These are phyloP conservation scores for Cossypha caffra DNA, from an alignment of 2,797 vertebrate genomes.

Conservation along the genomic window DNA sequence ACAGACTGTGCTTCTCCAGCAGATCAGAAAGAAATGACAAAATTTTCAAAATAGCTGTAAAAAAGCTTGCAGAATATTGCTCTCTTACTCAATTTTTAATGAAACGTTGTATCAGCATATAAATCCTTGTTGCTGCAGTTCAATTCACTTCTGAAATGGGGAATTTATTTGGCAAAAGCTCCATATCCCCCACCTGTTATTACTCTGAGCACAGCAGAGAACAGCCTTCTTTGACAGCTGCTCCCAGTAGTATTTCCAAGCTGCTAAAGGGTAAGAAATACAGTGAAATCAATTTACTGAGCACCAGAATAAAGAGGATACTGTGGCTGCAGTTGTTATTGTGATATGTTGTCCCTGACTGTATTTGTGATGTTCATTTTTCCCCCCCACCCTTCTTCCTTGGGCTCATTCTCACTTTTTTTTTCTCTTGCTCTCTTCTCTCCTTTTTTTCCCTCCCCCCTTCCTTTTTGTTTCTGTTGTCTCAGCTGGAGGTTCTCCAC, in stretches of 20 bases:
- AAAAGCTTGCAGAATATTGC: neutral
- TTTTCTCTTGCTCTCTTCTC: slow-evolving; percentile 55
- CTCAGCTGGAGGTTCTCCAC: slow-evolving; percentile 98
- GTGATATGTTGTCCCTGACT: slow-evolving; percentile 64
- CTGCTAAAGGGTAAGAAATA: neutral
- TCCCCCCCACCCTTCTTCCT: slow-evolving; percentile 35
- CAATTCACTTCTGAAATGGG: neutral
- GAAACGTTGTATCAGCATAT: neutral
- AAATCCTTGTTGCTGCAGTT: neutral
- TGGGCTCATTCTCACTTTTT: slow-evolving; percentile 68
- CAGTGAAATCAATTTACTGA: neutral
- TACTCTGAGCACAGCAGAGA: neutral
- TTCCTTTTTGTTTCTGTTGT: slow-evolving; percentile 82
- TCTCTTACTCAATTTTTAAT: neutral
- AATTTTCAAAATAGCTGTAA: neutral
- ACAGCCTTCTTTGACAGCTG: neutral
- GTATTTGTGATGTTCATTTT: slow-evolving; percentile 71
- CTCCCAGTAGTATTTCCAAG: neutral
- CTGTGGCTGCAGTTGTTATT: slow-evolving; percentile 21
- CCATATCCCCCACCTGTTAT: neutral
- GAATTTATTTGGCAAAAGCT: neutral
- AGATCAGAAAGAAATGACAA: neutral
- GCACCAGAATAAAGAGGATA: neutral
- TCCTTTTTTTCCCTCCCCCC: slow-evolving; percentile 51
- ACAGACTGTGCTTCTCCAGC: neutral